These are phyloP conservation scores for Taeniopygia guttata DNA, from an alignment of 2,797 vertebrate species.

Conservation along the genomic window DNA sequence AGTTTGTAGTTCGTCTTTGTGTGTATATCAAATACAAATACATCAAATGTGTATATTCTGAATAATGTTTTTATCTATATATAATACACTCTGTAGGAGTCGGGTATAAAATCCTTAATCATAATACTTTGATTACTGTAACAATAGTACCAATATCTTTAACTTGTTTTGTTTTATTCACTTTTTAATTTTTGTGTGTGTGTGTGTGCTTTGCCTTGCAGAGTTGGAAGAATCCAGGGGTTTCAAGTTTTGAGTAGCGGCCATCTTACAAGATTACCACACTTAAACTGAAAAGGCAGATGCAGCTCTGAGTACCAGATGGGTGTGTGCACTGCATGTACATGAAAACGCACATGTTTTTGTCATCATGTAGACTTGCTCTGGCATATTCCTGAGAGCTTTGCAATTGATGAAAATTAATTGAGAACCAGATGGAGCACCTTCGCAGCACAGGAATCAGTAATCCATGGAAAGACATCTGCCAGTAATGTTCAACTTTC, in stretches of 20 bases:
- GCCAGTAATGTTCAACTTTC: conserved; percentile 54
- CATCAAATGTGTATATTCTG: background rate
- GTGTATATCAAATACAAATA: background rate
- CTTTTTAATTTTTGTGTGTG: background rate
- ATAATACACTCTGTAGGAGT: background rate
- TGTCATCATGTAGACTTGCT: conserved; percentile 25
- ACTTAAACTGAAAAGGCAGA: conserved; percentile 29
- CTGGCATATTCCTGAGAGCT: conserved; percentile 26
- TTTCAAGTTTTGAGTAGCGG: conserved; percentile 20
- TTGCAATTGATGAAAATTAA: conserved; percentile 72
- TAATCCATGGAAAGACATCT: conserved; percentile 51
- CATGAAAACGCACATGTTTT: background rate
- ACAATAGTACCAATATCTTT: background rate
- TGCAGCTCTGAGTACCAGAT: conserved; percentile 9
- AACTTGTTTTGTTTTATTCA: background rate
- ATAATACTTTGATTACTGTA: background rate
- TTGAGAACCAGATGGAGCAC: conserved; percentile 66
- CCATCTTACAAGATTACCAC: conserved; percentile 17
- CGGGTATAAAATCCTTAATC: background rate
- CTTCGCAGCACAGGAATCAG: conserved; percentile 36
- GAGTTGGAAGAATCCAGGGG: conserved; percentile 53
- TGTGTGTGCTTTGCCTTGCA: conserved; percentile 61
- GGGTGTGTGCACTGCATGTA: background rate
- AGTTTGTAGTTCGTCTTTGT: accelerated
- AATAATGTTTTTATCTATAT: background rate